Percentiles rank a stretch among this genome's conserved stretches.
Conservation (phyloP, 2,888 invertebrate genomes). For the Halictus ligatus region DNA sequence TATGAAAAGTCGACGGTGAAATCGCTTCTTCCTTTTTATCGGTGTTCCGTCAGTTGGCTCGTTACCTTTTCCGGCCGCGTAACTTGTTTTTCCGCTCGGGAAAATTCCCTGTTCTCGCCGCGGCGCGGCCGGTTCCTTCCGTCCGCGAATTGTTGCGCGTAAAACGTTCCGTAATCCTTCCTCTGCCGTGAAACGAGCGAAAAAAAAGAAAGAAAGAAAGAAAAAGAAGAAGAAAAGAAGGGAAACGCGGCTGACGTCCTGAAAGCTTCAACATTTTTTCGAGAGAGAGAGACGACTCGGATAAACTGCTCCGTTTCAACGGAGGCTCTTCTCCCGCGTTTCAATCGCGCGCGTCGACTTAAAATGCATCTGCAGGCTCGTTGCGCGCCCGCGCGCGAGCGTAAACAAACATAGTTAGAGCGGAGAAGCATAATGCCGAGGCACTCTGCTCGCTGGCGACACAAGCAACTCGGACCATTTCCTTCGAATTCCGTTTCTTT, state of each 20-base stretch:
- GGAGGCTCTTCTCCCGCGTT: not conserved
- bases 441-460: slow-evolving; percentile 4
- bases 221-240: not conserved
- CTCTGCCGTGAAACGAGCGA: not conserved
- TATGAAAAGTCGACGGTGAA: not conserved
- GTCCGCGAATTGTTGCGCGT: not conserved
- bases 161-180: not conserved
- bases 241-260: not conserved
- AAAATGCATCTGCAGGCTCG: slow-evolving; percentile 2
- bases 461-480: not conserved
- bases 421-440: not conserved
- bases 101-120: not conserved
- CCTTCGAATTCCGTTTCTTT: slow-evolving; percentile 5
- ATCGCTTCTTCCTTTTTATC: not conserved
- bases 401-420: slow-evolving; percentile 9
- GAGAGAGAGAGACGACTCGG: not conserved
- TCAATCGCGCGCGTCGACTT: not conserved
- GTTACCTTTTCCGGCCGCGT: not conserved
- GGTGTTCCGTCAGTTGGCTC: not conserved
- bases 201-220: not conserved
- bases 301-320: not conserved
- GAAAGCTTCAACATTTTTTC: not conserved
- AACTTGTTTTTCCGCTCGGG: not conserved
- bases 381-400: not conserved
- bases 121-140: not conserved